Base-by-base conservation (phyloP, 2,797 vertebrate genomes). In the Galagoides demidoff region DNA sequence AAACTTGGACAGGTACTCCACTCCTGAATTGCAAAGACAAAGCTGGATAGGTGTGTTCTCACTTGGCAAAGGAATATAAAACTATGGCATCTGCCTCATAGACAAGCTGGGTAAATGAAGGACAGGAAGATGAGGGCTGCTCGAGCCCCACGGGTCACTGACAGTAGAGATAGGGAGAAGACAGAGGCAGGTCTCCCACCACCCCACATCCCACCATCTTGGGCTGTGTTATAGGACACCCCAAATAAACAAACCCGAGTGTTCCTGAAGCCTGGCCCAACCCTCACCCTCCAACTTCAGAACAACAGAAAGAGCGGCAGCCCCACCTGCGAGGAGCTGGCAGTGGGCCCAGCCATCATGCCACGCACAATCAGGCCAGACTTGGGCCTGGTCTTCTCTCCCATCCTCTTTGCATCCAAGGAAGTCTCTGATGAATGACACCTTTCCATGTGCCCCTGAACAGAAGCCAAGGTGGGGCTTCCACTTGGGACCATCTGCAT, bases 341-440 rank as follows among this genome's bases (percentile, higher is more conserved):
- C 96, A 4, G 98, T 93, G 2, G 99, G 99, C 76, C 99, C 99
- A 4, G 99, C 94, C 99, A 99, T 99, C 98, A 99, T 98, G 92
- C 99, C 99, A 95, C 98, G 98, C 96, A 98, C 98, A 0, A 98
- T 97, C 64, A 99, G 98, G 97, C 98, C 98, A 39, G 97, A 96
- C 97, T 98, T 99, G 49, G 97, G 97, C 89, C 94, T 99, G 37
- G 96, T 96, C 59, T 96, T 98, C 88, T 99, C 99, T 52, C 92
- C 96, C 20, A 92, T n/a, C 22, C 68, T 95, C 74, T 98, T 98
- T 55, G 55, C 61, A 43, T 98, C 98, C 37, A 66, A 68, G 6
- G 93, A 59, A 74, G 70, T 0, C 0, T 31, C n/a, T 2, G 91
- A 19, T 2, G 34, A 77, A 76, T 96, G 98, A 66, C 94, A 73